phyloP scores from a whole-genome alignment of 2,113 vertebrate genomes.

The Neogale vison region DNA sequence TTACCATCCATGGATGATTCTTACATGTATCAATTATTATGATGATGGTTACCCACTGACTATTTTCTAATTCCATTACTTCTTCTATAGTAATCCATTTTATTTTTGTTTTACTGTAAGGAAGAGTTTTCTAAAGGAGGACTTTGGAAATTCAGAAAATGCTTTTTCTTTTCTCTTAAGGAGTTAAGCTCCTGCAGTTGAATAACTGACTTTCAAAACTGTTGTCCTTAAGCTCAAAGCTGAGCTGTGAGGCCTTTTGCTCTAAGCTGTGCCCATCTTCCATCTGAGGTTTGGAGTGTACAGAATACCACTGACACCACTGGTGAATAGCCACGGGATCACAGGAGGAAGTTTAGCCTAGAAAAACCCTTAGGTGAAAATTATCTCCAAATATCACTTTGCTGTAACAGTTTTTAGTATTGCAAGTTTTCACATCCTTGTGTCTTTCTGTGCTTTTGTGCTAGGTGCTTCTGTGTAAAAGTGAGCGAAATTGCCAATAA shows the following conservation, averaged over 20 bases:
- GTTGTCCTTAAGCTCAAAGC: neutral
- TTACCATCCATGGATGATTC: neutral
- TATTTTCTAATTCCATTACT: neutral
- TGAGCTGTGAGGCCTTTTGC: neutral
- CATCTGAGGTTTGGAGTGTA: neutral
- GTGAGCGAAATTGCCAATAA: neutral
- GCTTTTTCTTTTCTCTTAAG: neutral
- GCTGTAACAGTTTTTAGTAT: neutral
- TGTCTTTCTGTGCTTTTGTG: neutral
- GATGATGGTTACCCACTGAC: neutral
- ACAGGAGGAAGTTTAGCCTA: neutral
- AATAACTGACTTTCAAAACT: conserved; percentile 8
- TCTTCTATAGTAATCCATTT: neutral
- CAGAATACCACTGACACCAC: neutral
- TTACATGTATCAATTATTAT: neutral
- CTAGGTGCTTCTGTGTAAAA: neutral
- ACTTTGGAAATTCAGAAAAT: conserved; percentile 6
- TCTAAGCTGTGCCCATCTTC: neutral
- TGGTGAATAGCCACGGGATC: neutral
- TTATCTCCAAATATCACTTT: neutral
- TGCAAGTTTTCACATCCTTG: neutral
- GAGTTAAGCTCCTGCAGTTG: neutral
- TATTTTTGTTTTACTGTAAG: neutral
- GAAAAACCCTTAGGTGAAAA: neutral
- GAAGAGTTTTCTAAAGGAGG: neutral